A percentile compares a stretch with the other conserved stretches of the same genome.
Conservation (phyloP, 2,797 vertebrate species). For the Podargus strigoides region DNA sequence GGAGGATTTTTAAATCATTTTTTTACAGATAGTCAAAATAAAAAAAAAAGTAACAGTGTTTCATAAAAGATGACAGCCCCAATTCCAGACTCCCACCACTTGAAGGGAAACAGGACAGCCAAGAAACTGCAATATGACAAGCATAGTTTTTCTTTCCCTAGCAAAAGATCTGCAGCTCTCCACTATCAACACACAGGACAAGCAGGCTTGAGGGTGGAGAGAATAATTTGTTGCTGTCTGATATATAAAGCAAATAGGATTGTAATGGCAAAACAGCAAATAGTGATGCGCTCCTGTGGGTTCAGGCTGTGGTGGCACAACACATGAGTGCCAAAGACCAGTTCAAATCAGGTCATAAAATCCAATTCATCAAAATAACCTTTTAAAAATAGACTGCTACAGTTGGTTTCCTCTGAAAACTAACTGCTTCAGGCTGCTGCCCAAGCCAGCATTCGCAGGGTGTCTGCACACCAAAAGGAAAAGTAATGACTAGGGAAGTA, state of each 20-base stretch:
- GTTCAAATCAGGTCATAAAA: slow-evolving; percentile 61
- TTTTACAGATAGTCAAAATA: neutral
- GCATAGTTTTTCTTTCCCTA: neutral
- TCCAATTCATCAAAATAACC: slow-evolving; percentile 48
- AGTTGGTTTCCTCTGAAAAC: slow-evolving; percentile 22
- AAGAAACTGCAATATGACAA: neutral
- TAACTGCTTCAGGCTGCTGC: slow-evolving; percentile 24
- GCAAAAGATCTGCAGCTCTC: neutral
- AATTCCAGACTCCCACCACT: neutral
- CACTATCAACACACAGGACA: neutral
- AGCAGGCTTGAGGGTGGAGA: neutral
- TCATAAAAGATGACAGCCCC: neutral
- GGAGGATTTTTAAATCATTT: neutral
- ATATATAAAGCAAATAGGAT: slow-evolving; percentile 16
- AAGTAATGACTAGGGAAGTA: slow-evolving; percentile 11
- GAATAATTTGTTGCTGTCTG: slow-evolving; percentile 32
- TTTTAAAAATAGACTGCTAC: slow-evolving; percentile 54
- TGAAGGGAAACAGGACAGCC: neutral
- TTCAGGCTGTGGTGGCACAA: neutral
- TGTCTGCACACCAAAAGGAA: neutral
- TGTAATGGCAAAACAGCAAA: neutral
- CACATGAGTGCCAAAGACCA: neutral
- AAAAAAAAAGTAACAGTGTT: neutral
- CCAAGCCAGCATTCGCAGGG: neutral
- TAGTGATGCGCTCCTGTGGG: neutral